Conservation (phyloP, 1,140 invertebrate species). For the Pseudomyrmex sp. region DNA sequence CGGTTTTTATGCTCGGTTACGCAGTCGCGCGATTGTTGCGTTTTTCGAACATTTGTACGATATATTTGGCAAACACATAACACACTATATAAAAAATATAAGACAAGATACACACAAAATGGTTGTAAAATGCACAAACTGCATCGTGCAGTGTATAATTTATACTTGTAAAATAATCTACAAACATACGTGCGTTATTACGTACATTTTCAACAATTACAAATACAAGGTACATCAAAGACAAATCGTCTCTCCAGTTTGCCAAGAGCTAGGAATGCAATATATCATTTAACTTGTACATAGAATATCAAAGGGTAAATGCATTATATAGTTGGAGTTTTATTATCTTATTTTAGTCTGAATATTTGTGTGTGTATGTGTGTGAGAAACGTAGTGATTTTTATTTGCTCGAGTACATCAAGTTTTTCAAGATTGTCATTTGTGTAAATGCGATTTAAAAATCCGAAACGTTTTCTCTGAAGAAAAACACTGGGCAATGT, state of each 20-base stretch:
- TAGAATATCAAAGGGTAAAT: constrained; percentile 14
- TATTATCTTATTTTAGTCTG: constrained; percentile 15
- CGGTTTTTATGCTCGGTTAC: constrained; percentile 6
- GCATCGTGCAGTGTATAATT: too few species aligned
- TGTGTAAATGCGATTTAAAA: constrained; percentile 27
- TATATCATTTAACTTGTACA: constrained; percentile 5
- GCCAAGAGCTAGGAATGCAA: constrained; percentile 20
- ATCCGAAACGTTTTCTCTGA: not conserved
- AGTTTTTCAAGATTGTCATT: constrained; percentile 46
- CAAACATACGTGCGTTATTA: too few species aligned
- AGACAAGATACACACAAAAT: too few species aligned
- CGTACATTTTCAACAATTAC: too few species aligned
- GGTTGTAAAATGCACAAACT: too few species aligned
- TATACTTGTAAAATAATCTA: too few species aligned
- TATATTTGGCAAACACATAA: not conserved
- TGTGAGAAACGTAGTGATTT: not conserved
- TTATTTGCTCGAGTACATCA: constrained; percentile 30
- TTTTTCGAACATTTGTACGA: not conserved
- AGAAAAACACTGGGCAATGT: constrained; percentile 20
- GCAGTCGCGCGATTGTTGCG: not conserved
- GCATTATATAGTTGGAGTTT: constrained; percentile 18
- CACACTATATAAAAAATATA: too few species aligned
- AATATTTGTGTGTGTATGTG: not conserved
- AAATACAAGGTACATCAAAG: not conserved
- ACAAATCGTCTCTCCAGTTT: constrained; percentile 1